phyloP scores from a whole-genome alignment of 2,888 invertebrate genomes.

The Drosophila neonasuta region DNA sequence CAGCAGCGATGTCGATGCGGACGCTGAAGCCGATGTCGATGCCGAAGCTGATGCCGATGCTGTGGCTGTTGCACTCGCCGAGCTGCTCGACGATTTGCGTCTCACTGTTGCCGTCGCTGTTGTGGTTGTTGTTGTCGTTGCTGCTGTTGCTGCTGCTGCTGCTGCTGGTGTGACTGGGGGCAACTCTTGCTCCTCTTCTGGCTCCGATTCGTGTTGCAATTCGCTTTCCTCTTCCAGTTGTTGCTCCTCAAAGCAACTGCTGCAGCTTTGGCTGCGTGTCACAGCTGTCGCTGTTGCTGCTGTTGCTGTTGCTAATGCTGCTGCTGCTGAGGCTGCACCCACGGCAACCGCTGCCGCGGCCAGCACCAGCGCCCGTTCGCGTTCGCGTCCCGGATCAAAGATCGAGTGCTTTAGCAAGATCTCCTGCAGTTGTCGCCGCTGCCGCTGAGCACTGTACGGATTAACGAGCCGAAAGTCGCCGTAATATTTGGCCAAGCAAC shows the following conservation, averaged over 20 bases:
- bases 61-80: constrained; percentile 42
- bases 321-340: constrained; percentile 46
- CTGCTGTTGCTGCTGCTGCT: constrained; percentile 26
- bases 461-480: constrained; percentile 78
- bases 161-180: constrained; percentile 23
- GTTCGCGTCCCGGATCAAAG: constrained; percentile 66
- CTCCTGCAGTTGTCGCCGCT: constrained; percentile 78
- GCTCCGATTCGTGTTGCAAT: not conserved
- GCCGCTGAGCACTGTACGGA: constrained; percentile 80
- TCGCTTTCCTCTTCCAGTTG: constrained; percentile 15
- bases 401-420: constrained; percentile 77
- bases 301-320: constrained; percentile 28
- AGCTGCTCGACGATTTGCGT: constrained; percentile 73
- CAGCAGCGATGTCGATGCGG: constrained; percentile 27
- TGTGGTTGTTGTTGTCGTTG: constrained; percentile 16
- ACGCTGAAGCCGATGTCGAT: constrained; percentile 31
- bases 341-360: constrained; percentile 70
- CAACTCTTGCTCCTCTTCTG: constrained; percentile 12
- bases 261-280: constrained; percentile 42
- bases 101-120: constrained; percentile 62
- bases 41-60: constrained; percentile 43
- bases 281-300: constrained; percentile 1
- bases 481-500: constrained; percentile 79
- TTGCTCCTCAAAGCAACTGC: constrained; percentile 43
- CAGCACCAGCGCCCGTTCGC: constrained; percentile 56